Evolutionary conservation across 2,888 invertebrate genomes (phyloP), one percentile per base, ranked within the genome.

Genomic region (Melinaea marsaeus): DNA sequence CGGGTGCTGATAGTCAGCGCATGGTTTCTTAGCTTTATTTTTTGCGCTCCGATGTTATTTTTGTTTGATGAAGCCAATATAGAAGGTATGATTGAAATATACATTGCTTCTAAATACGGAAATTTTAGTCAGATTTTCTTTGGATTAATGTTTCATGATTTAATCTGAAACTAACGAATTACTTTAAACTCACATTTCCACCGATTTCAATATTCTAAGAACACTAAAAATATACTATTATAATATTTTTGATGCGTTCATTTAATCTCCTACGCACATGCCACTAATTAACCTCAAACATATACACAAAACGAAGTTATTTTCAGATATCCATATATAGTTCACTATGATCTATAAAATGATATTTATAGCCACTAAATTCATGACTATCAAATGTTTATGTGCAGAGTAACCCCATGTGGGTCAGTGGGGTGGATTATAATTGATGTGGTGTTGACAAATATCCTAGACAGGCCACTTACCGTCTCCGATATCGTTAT

Each of bases 1-100:
- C 92, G 95, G 60, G 92, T 94, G 56, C 91, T 98, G 55, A 95
- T 97, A 4, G 91, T 94, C 3, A 92, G 93, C 47, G 97, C 97
- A 0, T 98, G 97, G 97, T 80, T 94, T 13, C 84, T 97, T 62
- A 96, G 97, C 72, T 94, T 95, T 45, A 65, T 97, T 48, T 97
- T 97, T 81, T 95, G 97, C 51, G 86, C 94, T n/a, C 97, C 97
- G 32, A 95, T 96, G 77, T 90, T 97, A 72, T 92, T 97, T 72
- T 92, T 97, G 1, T 90, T 90, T 64, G 83, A 87, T 22, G 88
- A 88, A 77, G 87, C 86, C 2, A 82, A 85, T 61, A 84, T 90
- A 64, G 88, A 90, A 81, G 88, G 91, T 89, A 77, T 63, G 60
- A 37, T 37, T 42, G 7, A 42, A 9, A 37, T 37, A 37, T 6